Evolutionary conservation across 2,113 vertebrate genomes (phyloP).

Genomic region (Malurus melanocephalus): DNA sequence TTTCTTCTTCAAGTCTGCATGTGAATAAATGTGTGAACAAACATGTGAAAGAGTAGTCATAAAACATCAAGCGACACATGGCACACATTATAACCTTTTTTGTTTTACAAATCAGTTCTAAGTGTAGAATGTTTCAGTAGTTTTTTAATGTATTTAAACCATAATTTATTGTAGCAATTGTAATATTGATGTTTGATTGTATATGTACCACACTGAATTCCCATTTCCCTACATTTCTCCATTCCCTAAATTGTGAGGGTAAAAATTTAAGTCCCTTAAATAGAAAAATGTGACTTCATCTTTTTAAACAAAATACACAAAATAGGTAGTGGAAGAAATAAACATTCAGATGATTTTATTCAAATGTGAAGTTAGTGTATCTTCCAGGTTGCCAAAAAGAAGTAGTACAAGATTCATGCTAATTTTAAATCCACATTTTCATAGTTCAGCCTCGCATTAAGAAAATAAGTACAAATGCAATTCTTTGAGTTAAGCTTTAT

Average conservation of each 20-base stretch:
- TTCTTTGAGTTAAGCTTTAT: neutral
- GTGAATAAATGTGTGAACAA: neutral
- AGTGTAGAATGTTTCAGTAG: neutral
- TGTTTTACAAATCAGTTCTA: neutral
- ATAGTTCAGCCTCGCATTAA: neutral
- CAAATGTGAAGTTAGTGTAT: neutral
- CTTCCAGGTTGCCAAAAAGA: neutral
- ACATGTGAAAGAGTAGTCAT: neutral
- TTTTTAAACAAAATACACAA: neutral
- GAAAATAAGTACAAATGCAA: neutral
- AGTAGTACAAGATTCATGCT: neutral
- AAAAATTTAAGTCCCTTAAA: neutral
- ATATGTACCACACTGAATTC: neutral
- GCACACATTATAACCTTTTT: neutral
- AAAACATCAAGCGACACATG: neutral
- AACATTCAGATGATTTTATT: neutral
- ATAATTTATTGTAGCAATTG: neutral
- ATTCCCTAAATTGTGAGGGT: neutral
- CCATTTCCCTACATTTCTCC: neutral
- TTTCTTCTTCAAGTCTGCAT: neutral
- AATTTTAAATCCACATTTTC: neutral
- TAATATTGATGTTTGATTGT: neutral
- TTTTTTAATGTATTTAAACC: neutral
- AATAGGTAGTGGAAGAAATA: neutral
- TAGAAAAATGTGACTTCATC: neutral